phyloP scores from a whole-genome alignment of 2,797 vertebrate genomes.

The Pogoniulus pusillus region DNA sequence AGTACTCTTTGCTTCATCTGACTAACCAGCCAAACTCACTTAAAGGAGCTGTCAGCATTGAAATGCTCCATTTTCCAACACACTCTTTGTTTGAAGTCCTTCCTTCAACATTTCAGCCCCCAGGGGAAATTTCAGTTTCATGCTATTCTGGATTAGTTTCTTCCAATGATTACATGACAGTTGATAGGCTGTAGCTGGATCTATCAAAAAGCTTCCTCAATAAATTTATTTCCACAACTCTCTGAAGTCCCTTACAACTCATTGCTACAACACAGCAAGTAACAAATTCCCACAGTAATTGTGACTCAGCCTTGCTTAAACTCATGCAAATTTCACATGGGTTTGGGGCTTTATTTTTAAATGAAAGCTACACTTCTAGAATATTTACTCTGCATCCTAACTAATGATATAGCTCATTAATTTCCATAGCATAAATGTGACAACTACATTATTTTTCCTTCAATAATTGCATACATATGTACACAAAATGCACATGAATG shows the following conservation, averaged over 20 bases:
- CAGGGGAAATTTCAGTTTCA: neutral
- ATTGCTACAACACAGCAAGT: neutral
- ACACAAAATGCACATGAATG: neutral
- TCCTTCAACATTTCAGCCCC: neutral
- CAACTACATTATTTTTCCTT: neutral
- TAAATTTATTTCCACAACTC: neutral
- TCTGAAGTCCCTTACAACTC: neutral
- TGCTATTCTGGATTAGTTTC: slow-evolving; percentile 27
- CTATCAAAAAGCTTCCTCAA: neutral
- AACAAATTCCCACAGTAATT: neutral
- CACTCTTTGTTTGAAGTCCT: neutral
- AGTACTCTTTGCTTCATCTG: neutral
- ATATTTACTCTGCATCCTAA: neutral
- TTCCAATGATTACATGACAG: neutral
- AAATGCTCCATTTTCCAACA: neutral
- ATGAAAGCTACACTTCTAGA: neutral
- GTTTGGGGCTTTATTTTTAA: neutral
- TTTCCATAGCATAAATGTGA: neutral
- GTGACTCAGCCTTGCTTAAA: neutral
- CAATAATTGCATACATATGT: neutral
- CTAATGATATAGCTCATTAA: neutral
- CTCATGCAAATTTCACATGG: neutral
- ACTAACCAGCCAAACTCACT: neutral
- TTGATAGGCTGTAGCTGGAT: neutral
- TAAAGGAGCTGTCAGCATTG: neutral